Conservation (phyloP, 2,888 invertebrate species). For the Tenthredo amoena region DNA sequence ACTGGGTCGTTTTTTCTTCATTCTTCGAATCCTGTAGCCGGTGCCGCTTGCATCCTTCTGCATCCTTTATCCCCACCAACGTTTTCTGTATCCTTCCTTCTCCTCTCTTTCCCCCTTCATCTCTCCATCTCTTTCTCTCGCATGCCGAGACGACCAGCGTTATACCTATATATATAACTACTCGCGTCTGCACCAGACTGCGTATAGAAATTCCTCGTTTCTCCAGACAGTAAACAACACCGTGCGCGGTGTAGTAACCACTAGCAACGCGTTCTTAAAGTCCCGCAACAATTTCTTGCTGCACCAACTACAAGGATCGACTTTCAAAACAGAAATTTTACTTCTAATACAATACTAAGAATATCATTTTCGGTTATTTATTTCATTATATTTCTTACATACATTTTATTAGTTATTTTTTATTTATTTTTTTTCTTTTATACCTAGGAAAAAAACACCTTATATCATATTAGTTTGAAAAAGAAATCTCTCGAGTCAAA, state of each 20-base stretch:
- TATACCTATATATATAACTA: neutral
- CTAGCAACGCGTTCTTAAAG: constrained; percentile 10
- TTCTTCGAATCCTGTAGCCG: constrained; percentile 72
- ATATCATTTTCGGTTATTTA: neutral
- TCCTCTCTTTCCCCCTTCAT: constrained; percentile 56
- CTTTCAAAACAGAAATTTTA: neutral
- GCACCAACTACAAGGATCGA: neutral
- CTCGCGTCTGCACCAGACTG: constrained; percentile 58
- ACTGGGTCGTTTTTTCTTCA: constrained; percentile 70
- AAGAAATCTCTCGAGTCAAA: neutral
- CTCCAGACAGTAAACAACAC: constrained; percentile 74
- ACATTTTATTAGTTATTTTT: neutral
- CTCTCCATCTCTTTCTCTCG: constrained; percentile 41
- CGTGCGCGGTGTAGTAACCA: constrained; percentile 51
- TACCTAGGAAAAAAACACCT: neutral
- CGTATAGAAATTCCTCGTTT: constrained; percentile 64
- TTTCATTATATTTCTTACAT: neutral
- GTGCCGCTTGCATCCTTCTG: constrained; percentile 47
- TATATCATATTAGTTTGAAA: neutral
- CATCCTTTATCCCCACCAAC: constrained; percentile 44
- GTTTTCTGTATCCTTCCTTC: constrained; percentile 25
- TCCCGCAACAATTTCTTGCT: constrained; percentile 23
- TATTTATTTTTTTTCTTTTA: neutral
- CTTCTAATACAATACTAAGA: neutral
- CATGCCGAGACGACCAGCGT: constrained; percentile 35